Evolutionary conservation across 2,888 invertebrate genomes (phyloP).

Genomic region (Conomelus anceps): DNA sequence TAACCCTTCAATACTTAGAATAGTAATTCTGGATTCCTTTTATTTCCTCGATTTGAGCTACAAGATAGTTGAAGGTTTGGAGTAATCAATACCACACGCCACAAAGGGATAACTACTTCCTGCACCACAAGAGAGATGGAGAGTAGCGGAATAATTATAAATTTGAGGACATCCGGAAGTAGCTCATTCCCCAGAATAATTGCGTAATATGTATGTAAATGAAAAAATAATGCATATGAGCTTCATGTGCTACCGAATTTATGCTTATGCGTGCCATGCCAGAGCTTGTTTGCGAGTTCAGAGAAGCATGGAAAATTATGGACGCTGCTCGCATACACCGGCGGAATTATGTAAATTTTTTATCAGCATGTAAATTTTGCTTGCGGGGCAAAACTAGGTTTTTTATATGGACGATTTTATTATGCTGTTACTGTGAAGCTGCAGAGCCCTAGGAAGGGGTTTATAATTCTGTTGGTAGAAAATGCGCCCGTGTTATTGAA

Average conservation of each 20-base stretch:
- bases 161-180: not conserved
- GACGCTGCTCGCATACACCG: not conserved
- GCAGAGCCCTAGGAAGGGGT: not conserved
- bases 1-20: too few species aligned
- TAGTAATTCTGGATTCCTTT: not conserved
- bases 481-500: not conserved
- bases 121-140: not conserved
- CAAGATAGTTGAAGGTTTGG: not conserved
- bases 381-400: not conserved
- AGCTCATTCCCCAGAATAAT: not conserved
- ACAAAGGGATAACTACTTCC: not conserved
- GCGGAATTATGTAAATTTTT: not conserved
- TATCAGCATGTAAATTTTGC: not conserved
- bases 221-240: not conserved
- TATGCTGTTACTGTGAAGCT: not conserved
- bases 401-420: not conserved
- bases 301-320: not conserved
- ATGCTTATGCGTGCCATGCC: not conserved
- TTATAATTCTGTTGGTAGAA: not conserved
- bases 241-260: not conserved
- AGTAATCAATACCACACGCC: not conserved
- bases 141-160: not conserved
- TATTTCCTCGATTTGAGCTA: not conserved
- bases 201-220: not conserved
- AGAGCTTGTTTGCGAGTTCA: not conserved